A percentile compares a stretch with the other conserved stretches of the same genome.
phyloP scores from a whole-genome alignment of 1,140 invertebrate species.

The Nilaparvata lugens region DNA sequence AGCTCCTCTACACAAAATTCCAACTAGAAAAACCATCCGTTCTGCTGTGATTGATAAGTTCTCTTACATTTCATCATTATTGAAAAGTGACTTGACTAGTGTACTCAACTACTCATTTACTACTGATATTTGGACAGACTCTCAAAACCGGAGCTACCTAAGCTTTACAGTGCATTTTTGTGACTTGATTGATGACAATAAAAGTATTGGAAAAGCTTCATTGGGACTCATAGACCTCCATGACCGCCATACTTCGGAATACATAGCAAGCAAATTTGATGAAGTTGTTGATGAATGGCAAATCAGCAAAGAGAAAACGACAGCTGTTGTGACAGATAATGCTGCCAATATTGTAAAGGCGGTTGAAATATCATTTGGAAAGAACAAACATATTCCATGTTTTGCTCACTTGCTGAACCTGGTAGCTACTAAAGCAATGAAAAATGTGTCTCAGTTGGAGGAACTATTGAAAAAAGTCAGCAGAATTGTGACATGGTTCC shows the following conservation, averaged over 20 bases:
- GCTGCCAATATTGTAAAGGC: slow-evolving; percentile 35
- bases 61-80: slow-evolving; percentile 25
- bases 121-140: slow-evolving; percentile 29
- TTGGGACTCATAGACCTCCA: slow-evolving; percentile 20
- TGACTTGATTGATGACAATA: no score
- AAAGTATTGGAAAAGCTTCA: slow-evolving; percentile 12
- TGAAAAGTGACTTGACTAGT: slow-evolving; percentile 18
- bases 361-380: slow-evolving; percentile 29
- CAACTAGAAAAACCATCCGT: slow-evolving; percentile 23
- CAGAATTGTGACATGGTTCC: slow-evolving; percentile 16
- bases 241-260: slow-evolving; percentile 20
- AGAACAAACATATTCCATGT: slow-evolving; percentile 32
- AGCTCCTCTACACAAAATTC: slow-evolving; percentile 33
- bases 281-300: slow-evolving; percentile 31
- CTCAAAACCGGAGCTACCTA: slow-evolving; percentile 26
- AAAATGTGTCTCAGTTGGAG: background rate
- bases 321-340: slow-evolving; percentile 36
- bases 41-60: slow-evolving; percentile 31
- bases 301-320: slow-evolving; percentile 32
- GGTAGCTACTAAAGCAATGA: background rate
- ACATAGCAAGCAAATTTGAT: slow-evolving; percentile 20
- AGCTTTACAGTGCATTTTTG: slow-evolving; percentile 18
- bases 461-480: slow-evolving; percentile 15
- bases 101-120: slow-evolving; percentile 25
- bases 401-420: slow-evolving; percentile 37